Conservation (phyloP, 2,888 invertebrate species). For the Silvanus unidentatus region DNA sequence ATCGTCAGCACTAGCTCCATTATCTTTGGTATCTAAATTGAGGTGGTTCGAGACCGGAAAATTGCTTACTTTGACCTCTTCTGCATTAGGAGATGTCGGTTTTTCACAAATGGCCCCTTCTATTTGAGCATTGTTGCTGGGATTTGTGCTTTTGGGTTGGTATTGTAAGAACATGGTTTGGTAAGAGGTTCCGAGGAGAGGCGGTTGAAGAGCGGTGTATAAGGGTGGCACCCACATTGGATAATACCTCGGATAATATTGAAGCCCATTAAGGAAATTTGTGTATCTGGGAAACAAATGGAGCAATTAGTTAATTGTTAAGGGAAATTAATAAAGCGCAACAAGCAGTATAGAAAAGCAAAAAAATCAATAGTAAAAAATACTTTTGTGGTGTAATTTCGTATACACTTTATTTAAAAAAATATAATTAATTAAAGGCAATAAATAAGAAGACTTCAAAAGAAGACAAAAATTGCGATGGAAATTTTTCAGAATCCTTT, state of each 20-base stretch:
- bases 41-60: not conserved
- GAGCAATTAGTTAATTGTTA: too few species aligned
- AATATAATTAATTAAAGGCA: not conserved
- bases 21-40: not conserved
- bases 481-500: slow-evolving; percentile 14
- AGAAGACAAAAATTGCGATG: slow-evolving; percentile 1
- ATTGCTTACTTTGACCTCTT: slow-evolving; percentile 14
- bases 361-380: too few species aligned
- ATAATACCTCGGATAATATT: too few species aligned
- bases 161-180: not conserved
- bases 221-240: slow-evolving; percentile 24
- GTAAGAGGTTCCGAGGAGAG: slow-evolving; percentile 2
- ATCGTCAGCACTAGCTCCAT: too few species aligned
- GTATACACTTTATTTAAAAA: too few species aligned
- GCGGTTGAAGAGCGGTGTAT: slow-evolving; percentile 5
- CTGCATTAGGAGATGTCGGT: slow-evolving; percentile 10
- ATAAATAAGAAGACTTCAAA: not conserved
- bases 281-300: slow-evolving; percentile 3
- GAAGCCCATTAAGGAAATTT: slow-evolving; percentile 25
- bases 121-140: not conserved
- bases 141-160: slow-evolving; percentile 1
- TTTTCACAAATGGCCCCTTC: slow-evolving; percentile 1
- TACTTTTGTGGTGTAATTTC: too few species aligned
- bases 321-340: too few species aligned
- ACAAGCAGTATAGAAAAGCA: too few species aligned